A percentile compares a stretch with the other conserved stretches of the same genome.
phyloP scores from a whole-genome alignment of 2,113 vertebrate genomes.

The Prunella fulvescens region DNA sequence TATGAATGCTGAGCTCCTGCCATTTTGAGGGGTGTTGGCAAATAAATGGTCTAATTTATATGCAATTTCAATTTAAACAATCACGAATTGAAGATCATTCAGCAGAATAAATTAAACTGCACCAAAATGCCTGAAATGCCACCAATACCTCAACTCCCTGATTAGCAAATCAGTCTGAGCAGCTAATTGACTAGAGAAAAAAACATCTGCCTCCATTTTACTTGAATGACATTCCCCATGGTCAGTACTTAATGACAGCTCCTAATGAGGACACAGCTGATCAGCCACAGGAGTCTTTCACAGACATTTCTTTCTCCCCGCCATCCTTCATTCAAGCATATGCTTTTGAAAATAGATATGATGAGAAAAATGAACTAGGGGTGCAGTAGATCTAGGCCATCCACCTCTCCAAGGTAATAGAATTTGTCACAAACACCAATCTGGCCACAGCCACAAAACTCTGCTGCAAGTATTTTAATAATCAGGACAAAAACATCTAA shows the following conservation, averaged over 20 bases:
- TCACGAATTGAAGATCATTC: slow-evolving; percentile 57
- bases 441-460: background rate
- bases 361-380: background rate
- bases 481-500: background rate
- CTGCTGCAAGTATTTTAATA: background rate
- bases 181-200: slow-evolving; percentile 57
- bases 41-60: slow-evolving; percentile 36
- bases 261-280: slow-evolving; percentile 38
- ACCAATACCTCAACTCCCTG: slow-evolving; percentile 53
- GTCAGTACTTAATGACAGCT: slow-evolving; percentile 37
- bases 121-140: slow-evolving; percentile 40
- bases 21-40: background rate
- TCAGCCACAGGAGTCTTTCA: background rate
- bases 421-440: background rate
- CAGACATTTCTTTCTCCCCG: background rate
- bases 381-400: background rate
- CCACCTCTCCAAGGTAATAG: background rate
- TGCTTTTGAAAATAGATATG: background rate
- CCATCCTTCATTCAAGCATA: background rate
- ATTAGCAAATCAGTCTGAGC: slow-evolving; percentile 47
- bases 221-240: slow-evolving; percentile 10
- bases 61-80: slow-evolving; percentile 53
- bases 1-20: background rate
- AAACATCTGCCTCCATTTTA: slow-evolving; percentile 44
- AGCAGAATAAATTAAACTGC: slow-evolving; percentile 8